phyloP scores from a whole-genome alignment of 1,140 invertebrate genomes.

The Dendrolimus punctatus region DNA sequence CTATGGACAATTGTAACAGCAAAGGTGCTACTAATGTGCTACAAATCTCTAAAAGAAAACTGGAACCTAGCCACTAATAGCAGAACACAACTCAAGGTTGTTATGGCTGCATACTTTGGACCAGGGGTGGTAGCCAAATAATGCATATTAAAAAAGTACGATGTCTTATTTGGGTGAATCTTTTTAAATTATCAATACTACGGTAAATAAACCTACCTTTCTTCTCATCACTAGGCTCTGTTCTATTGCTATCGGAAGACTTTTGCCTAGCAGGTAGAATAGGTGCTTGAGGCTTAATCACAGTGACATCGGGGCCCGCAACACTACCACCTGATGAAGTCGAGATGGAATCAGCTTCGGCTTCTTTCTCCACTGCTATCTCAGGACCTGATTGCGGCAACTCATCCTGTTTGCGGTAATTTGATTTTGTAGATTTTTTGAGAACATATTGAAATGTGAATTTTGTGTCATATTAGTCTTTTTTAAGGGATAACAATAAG shows the following conservation, averaged over 20 bases:
- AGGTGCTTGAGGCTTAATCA: conserved; percentile 37
- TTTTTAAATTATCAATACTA: no score
- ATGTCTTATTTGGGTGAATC: not conserved
- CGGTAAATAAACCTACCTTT: conserved; percentile 27
- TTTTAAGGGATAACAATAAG: no score
- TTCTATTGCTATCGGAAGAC: conserved; percentile 58
- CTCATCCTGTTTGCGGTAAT: conserved; percentile 37
- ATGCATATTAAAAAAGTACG: no score
- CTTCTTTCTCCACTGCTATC: conserved; percentile 36
- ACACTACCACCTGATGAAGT: conserved; percentile 55
- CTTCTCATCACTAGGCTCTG: conserved; percentile 62
- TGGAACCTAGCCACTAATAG: no score
- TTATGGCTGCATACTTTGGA: no score
- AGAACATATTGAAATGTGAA: no score
- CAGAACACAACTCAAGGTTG: no score
- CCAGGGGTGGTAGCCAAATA: no score
- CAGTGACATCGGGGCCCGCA: conserved; percentile 50
- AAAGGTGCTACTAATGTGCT: no score
- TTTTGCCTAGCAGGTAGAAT: conserved; percentile 46
- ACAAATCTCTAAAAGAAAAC: no score
- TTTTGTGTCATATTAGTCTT: no score
- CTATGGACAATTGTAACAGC: no score
- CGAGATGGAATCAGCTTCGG: conserved; percentile 48
- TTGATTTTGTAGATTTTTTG: not conserved
- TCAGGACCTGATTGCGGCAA: conserved; percentile 49